phyloP scores from a whole-genome alignment of 1,140 invertebrate species.

The Anoplophora glabripennis region DNA sequence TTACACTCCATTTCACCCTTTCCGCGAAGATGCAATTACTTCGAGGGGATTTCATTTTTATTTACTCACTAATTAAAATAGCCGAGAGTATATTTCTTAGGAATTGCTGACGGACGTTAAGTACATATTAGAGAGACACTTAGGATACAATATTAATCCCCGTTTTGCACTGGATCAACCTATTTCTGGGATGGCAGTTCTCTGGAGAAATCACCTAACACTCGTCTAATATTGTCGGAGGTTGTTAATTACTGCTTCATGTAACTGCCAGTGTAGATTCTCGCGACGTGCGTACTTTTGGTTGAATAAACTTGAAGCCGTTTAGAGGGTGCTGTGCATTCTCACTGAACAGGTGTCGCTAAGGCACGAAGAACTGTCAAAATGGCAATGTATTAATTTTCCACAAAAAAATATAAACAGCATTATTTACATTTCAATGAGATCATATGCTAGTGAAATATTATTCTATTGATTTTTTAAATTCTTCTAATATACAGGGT shows the following conservation, averaged over 20 bases:
- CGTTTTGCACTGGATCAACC: conserved; percentile 19
- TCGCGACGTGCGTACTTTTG: too few relatives aligned
- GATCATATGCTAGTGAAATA: too few relatives aligned
- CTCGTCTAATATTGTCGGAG: conserved; percentile 30
- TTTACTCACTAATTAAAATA: conserved; percentile 8
- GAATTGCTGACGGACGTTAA: not conserved
- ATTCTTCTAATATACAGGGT: too few relatives aligned
- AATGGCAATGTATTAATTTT: too few relatives aligned
- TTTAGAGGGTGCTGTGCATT: too few relatives aligned
- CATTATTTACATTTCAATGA: too few relatives aligned
- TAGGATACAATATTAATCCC: too few relatives aligned
- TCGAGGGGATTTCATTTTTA: conserved; percentile 16
- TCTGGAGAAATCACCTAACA: conserved; percentile 32
- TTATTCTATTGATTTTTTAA: too few relatives aligned
- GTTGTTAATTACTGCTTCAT: conserved; percentile 32
- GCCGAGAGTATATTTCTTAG: not conserved
- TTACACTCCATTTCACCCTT: conserved; percentile 16
- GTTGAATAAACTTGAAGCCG: too few relatives aligned
- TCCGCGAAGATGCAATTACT: conserved; percentile 17
- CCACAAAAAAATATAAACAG: too few relatives aligned
- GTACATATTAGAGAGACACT: conserved; percentile 10
- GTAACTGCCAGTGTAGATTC: conserved; percentile 14
- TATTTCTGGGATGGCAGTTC: conserved; percentile 23
- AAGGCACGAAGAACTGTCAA: too few relatives aligned
- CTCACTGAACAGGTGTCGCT: too few relatives aligned